These are phyloP conservation scores for Chunga burmeisteri DNA, from an alignment of 2,113 vertebrate species.

Conservation along the genomic window DNA sequence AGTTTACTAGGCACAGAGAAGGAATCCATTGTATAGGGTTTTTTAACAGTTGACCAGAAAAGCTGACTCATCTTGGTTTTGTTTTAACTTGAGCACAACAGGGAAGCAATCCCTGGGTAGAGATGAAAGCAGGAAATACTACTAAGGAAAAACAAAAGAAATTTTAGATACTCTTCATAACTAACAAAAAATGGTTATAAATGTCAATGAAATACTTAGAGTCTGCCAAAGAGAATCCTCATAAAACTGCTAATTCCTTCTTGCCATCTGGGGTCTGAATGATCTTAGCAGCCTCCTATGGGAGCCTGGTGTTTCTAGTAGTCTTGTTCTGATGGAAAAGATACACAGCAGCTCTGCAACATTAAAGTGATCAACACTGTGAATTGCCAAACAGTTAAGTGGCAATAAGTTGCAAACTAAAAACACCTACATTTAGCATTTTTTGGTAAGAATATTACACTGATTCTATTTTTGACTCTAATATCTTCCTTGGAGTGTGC, in stretches of 20 bases:
- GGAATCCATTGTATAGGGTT: background rate
- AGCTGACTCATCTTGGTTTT: background rate
- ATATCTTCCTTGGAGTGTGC: background rate
- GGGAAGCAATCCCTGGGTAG: background rate
- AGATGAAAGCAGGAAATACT: background rate
- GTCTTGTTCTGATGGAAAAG: background rate
- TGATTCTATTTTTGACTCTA: background rate
- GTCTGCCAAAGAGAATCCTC: background rate
- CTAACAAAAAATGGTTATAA: background rate
- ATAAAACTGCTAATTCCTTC: background rate
- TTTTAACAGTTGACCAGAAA: background rate
- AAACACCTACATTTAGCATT: rapidly evolving
- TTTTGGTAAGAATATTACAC: background rate
- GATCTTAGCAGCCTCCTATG: background rate
- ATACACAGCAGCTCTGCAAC: background rate
- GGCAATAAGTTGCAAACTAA: background rate
- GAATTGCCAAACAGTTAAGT: background rate
- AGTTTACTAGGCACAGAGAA: background rate
- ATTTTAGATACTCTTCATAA: background rate
- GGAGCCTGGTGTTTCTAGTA: background rate
- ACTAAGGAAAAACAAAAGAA: background rate
- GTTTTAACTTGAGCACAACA: background rate
- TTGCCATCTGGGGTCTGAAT: background rate
- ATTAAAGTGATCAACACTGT: background rate
- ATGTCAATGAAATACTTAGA: background rate